Evolutionary conservation across 2,888 invertebrate species (phyloP), one percentile per base, ranked within the genome.

Genomic region (Agonopterix arenella): DNA sequence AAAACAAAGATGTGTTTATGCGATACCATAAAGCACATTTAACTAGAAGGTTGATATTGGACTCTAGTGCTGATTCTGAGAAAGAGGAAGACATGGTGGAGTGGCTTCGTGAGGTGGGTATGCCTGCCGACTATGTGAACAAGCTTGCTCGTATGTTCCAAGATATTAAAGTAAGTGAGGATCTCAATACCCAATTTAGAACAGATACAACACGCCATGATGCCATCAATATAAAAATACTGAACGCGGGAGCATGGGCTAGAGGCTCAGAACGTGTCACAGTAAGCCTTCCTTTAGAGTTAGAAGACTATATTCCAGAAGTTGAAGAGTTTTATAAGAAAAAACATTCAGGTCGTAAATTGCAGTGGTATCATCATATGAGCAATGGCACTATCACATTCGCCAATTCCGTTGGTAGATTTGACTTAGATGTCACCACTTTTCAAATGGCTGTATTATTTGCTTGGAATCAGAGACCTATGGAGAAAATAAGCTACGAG

Each of bases 1-100:
- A 97, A 80, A 99, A 99, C 85, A 99, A 99, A 82, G 99, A 99
- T 90, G 98, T 99, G 36, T 99, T 99, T 81, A 99, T 99, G 99
- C 92, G 98, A 61, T 99, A 98, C 82, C 98, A 99, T 82, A 99
- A 99, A 82, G 98, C 98, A 45, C 99, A 99, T 89, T 90, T 99
- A 58, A 98, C 99, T 7, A 91, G 99, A 68, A 92, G 92, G 67
- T 92, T 99, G 59, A 99, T 99, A 76, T 91, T 99, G 61, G 99
- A 99, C 77, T 97, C 98, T 11, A 98, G 98, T 71, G 98, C 98
- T 1, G 99, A 99, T 84, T 98, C 97, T 60, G 99, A 99, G 79
- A 98, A 99, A 73, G 99, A 99, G 82, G 99, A 99, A 83, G 98
- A 97, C 73, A 99, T 99, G 96, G 98, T 99, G 0, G 98, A 98